Percentiles rank a stretch among this genome's conserved stretches.
These are phyloP conservation scores for Phyllotreta striolata DNA, from an alignment of 2,888 invertebrate species.

Conservation along the genomic window DNA sequence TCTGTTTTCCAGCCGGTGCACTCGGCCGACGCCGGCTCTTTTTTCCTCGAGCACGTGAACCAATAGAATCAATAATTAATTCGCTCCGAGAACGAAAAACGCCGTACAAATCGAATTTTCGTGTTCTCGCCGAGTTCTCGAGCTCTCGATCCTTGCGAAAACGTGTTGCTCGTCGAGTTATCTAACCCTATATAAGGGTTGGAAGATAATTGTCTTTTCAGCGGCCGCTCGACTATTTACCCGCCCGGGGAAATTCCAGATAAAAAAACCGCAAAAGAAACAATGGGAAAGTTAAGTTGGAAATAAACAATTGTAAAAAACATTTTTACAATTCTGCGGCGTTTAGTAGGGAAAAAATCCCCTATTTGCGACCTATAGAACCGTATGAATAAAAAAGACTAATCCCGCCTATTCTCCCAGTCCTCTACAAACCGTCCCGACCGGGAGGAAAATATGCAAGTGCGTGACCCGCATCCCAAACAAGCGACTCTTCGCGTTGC, in stretches of 20 bases:
- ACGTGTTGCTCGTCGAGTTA: conserved; percentile 24
- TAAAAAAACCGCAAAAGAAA: too few relatives aligned
- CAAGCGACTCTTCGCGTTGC: conserved; percentile 2
- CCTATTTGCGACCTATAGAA: background rate
- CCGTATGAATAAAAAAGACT: conserved; percentile 18
- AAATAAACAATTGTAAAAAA: too few relatives aligned
- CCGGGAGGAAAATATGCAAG: conserved; percentile 26
- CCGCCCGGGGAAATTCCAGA: too few relatives aligned
- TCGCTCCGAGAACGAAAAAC: conserved; percentile 28
- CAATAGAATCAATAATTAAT: conserved; percentile 37
- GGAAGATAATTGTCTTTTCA: too few relatives aligned
- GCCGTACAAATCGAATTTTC: conserved; percentile 31
- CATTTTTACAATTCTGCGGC: background rate
- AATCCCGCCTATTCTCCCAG: conserved; percentile 14
- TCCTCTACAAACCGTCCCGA: conserved; percentile 13
- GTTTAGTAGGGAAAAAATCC: conserved; percentile 1
- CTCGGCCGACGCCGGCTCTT: conserved; percentile 13
- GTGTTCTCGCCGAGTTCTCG: conserved; percentile 27
- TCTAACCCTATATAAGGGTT: too few relatives aligned
- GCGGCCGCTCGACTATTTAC: too few relatives aligned
- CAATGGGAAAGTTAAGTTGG: too few relatives aligned
- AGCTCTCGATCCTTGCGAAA: conserved; percentile 6
- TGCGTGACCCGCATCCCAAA: conserved; percentile 17
- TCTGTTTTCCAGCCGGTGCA: conserved; percentile 25
- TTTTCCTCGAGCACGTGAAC: conserved; percentile 22